Evolutionary conservation across 2,888 invertebrate species (phyloP), one percentile per base, ranked within the genome.

Genomic region (Rhagonycha lutea): DNA sequence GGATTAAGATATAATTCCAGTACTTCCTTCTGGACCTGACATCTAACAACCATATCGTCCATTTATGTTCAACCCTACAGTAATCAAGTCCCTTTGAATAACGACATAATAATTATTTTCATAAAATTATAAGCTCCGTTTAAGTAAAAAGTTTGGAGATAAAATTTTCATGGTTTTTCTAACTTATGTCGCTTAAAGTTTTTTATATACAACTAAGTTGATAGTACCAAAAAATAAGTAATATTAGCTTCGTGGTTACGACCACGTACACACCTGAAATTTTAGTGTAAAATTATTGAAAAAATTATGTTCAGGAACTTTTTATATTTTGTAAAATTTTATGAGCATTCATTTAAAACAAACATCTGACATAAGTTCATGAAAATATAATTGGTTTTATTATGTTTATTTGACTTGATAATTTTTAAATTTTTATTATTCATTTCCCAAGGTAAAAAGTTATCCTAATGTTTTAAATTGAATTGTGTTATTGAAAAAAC

Each of bases 121-220:
- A 4, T n/a, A 47, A n/a, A 7, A 26, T 26, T 26, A 26, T n/a
- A 62, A 63, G 24, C 24, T n/a, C 3, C 9, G 12, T 24, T 26
- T 24, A 65, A 65, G 63, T 65, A 26, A 65, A 65, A 65, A 65
- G 63, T 65, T 65, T 65, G 14, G 24, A 1, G 12, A n/a, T 24
- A 63, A 65, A 65, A 65, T 65, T 23, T 65, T 65, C n/a, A 65
- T 65, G 63, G n/a, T 65, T 65, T 65, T 14, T 12, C 63, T 65
- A 63, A 65, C 23, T 65, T 65, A 65, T 65, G 24, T 24, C 24
- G 24, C 63, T 65, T n/a, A 65, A 65, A 65, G 63, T 63, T 63
- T 63, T 63, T n/a, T 3, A 23, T 24, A 18, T 18, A 2, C 18
- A 63, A 63, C n/a, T 63, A 24, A 26, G 63, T 24, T 24, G 0